A percentile compares a stretch with the other conserved stretches of the same genome.
Evolutionary conservation across 2,888 invertebrate genomes (phyloP).

Genomic region (Chrysolina oricalcia): DNA sequence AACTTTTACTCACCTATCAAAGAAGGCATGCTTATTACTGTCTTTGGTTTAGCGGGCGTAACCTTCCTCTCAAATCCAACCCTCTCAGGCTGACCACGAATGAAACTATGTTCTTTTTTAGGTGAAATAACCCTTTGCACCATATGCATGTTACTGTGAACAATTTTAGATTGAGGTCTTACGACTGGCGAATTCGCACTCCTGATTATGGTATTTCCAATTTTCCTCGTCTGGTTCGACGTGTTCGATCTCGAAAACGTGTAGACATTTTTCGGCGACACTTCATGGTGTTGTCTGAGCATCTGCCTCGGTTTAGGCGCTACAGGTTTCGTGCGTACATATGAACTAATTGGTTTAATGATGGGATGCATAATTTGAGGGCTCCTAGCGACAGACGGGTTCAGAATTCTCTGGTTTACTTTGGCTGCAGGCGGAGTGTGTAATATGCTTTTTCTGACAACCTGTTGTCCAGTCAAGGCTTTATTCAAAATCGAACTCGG

Average conservation of each 20-base stretch:
- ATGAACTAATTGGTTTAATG: constrained; percentile 38
- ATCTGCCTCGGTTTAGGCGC: constrained; percentile 54
- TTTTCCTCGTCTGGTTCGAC: constrained; percentile 55
- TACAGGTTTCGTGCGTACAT: constrained; percentile 48
- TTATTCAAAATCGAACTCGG: constrained; percentile 69
- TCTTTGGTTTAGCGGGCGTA: constrained; percentile 53
- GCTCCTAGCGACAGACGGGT: constrained; percentile 53
- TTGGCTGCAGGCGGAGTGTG: constrained; percentile 46
- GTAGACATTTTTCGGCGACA: constrained; percentile 52
- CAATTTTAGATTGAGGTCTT: constrained; percentile 37
- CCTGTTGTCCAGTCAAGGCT: constrained; percentile 65
- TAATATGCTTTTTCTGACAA: constrained; percentile 64
- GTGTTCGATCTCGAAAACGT: constrained; percentile 45
- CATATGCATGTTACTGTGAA: constrained; percentile 42
- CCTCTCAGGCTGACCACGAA: constrained; percentile 47
- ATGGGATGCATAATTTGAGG: constrained; percentile 47
- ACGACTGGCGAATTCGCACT: constrained; percentile 25
- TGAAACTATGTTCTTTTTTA: constrained; percentile 37
- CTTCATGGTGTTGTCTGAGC: constrained; percentile 46
- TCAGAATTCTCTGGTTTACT: constrained; percentile 54
- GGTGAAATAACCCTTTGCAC: constrained; percentile 38
- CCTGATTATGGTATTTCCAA: constrained; percentile 62
- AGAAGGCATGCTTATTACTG: constrained; percentile 67
- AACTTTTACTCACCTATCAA: constrained; percentile 56
- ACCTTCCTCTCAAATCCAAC: constrained; percentile 34